Base-by-base conservation (phyloP, 53 echinoderm and acorn worm genomes). In the Zoroaster sp. region DNA sequence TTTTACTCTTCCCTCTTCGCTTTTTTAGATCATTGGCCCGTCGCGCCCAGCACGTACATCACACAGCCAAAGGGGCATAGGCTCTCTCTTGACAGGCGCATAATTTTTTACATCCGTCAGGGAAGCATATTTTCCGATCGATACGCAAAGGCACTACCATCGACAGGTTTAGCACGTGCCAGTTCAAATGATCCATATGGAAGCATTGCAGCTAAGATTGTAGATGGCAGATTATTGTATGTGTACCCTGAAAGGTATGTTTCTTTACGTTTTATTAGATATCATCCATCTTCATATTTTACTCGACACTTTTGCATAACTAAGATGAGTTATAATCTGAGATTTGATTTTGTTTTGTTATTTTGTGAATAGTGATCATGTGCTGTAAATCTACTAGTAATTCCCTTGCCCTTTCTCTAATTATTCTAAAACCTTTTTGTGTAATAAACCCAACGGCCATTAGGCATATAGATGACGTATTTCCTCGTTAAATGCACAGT, bases 131-230 rank as follows among this genome's bases (percentile, higher is more conserved):
- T 78, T 78, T 78, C 78, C 38, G 78, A 78, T 78, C 78, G 59
- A 78, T 78, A 38, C 78, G 38, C 78, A n/a, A 78, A 54, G 53
- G 78, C 78, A 38, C 53, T 63, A 37, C 78, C 78, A 78, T 59
- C 78, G 37, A 78, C 78, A 78, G 78, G 78, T 78, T 78, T 53
- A 38, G 78, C 78, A 78, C 78, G 78, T 78, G 78, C 55, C 78
- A 59, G 55, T 59, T 55, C 63, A 18, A 21, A 78, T 78, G 78
- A 78, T 55, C 78, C 78, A 78, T 78, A 78, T 78, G 78, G 78
- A 78, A 54, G 20, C 35, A 21, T 31, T 36, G 59, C 37, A 8
- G 18, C 21, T n/a, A 54, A 35, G 30, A 63, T 59, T 33, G 52
- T 55, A 20, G 20, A 36, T 33, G 17, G 78, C 54, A 5, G 59